These are phyloP conservation scores for Physeter macrocephalus DNA, from an alignment of 2,113 vertebrate species.

Conservation along the genomic window DNA sequence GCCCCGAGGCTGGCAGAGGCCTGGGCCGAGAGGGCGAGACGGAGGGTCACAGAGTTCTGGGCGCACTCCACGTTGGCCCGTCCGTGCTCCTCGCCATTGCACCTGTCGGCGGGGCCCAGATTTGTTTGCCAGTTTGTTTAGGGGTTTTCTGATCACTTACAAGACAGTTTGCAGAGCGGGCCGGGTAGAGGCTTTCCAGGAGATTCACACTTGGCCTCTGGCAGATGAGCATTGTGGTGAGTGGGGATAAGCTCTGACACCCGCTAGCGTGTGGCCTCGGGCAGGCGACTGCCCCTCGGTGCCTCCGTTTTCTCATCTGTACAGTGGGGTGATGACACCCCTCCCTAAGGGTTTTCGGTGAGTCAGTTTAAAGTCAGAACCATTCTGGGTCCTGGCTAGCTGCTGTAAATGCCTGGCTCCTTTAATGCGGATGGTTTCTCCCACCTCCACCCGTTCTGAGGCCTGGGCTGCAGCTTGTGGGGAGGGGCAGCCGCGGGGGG, in stretches of 20 bases:
- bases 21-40: background rate
- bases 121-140: background rate
- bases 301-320: background rate
- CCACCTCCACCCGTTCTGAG: background rate
- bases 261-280: background rate
- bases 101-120: rapidly evolving
- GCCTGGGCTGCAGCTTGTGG: background rate
- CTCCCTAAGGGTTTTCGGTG: background rate
- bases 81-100: background rate
- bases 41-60: background rate
- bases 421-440: background rate
- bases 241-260: background rate
- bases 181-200: background rate
- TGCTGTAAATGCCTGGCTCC: background rate
- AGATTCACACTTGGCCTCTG: background rate
- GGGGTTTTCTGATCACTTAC: background rate
- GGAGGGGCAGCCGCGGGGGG: background rate
- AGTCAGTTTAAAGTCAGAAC: background rate
- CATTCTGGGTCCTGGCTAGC: background rate
- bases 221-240: no score
- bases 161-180: background rate
- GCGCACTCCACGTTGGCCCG: rapidly evolving
- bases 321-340: background rate
- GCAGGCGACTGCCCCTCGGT: background rate
- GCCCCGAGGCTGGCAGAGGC: background rate